Evolutionary conservation across 2,888 invertebrate species (phyloP), one percentile per base, ranked within the genome.

Genomic region (Hypomecis atomaria): DNA sequence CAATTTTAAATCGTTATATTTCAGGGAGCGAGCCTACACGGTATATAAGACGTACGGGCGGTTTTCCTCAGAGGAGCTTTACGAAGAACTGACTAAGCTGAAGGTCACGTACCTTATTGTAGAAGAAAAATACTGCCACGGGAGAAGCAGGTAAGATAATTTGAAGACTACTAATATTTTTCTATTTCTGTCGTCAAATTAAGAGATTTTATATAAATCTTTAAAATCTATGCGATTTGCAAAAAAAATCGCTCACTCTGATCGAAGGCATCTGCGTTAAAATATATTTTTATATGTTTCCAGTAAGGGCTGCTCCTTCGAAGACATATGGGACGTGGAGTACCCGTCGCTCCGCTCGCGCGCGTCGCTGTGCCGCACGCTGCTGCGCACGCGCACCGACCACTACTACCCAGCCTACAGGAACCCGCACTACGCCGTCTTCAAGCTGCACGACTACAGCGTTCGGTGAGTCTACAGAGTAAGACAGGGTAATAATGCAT

Each of bases 11-110:
- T 55, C 52, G n/a, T 62, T 69, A 59, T 45, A 44, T 90, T 89
- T 5, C 88, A 97, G 97, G 71, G 94, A 95, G 65, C 93, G 97
- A n/a, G 97, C 96, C 0, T 95, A 96, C 80, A 92, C 94, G 43
- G 96, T 97, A 0, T 97, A 98, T 85, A 95, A 96, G 60, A 93
- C 96, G 73, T 98, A 96, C 83, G 97, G 97, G 59, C 93, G 96
- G 38, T 96, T 96, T 81, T 90, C 96, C 0, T 88, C 95, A 0
- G 88, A 93, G 0, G 95, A 96, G 67, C 94, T 97, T 7, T 96
- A 96, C 78, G 90, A 94, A 68, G 95, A 95, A 52, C 86, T 97
- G 70, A 94, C 92, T 45, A 93, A 94, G 59, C 88, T 97, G 69
- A 90, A 94, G 67, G 96, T 95, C 0, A 94, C 96, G 49, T 97